These are phyloP conservation scores for Tetragonula carbonaria DNA, from an alignment of 2,888 invertebrate genomes.

Conservation along the genomic window DNA sequence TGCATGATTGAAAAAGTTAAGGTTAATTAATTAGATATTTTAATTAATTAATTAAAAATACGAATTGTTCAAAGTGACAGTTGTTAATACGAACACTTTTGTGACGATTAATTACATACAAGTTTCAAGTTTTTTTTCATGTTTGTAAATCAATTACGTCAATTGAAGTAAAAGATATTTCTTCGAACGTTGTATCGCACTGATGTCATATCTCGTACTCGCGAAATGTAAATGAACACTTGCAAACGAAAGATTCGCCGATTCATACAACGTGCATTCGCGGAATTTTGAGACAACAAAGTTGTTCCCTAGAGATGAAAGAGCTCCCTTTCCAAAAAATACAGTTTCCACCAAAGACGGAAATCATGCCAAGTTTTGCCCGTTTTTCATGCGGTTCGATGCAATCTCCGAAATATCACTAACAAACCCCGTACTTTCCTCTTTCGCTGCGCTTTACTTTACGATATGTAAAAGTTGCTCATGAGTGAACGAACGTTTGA, in stretches of 20 bases:
- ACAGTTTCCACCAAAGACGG: not conserved
- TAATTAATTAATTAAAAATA: too few species aligned
- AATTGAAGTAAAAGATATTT: not conserved
- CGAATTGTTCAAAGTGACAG: too few species aligned
- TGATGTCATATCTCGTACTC: not conserved
- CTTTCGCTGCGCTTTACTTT: not conserved
- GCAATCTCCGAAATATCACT: conserved; percentile 39
- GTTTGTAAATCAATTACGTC: not conserved
- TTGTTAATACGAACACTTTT: too few species aligned
- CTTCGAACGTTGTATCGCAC: not conserved
- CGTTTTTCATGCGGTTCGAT: not conserved
- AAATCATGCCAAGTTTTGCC: conserved; percentile 25
- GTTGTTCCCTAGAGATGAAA: conserved; percentile 4
- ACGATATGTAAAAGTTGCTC: conserved; percentile 16
- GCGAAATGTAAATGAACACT: not conserved
- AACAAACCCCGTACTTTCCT: conserved; percentile 9
- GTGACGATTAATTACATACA: not conserved
- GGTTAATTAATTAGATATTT: too few species aligned
- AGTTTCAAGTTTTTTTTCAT: not conserved
- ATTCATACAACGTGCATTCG: not conserved
- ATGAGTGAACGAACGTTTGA: not conserved
- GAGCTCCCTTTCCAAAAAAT: not conserved
- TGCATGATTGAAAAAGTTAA: too few species aligned
- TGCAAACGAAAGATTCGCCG: not conserved
- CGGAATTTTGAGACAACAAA: conserved; percentile 11